Conservation (phyloP, 2,888 invertebrate species). For the Linnaemya tessellans region DNA sequence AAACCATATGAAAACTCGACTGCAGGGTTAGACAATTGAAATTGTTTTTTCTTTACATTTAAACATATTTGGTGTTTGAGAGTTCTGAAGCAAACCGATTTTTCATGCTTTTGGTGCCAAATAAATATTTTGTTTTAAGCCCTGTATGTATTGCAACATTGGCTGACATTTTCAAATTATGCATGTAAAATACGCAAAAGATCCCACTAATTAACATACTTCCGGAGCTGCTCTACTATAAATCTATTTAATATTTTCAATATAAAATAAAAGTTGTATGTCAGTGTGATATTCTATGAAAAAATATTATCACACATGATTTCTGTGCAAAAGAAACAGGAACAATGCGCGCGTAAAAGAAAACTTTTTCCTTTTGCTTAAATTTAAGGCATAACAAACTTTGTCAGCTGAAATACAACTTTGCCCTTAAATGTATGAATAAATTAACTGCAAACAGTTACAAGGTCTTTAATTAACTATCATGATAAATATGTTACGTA, state of each 20-base stretch:
- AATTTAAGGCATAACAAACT: conserved; percentile 23
- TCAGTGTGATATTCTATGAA: neutral
- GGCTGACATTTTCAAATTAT: too few species aligned
- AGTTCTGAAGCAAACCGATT: too few species aligned
- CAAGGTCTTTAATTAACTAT: conserved; percentile 18
- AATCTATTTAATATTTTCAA: neutral
- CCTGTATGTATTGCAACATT: too few species aligned
- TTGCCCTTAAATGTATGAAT: conserved; percentile 17
- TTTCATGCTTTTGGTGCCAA: too few species aligned
- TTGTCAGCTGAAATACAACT: conserved; percentile 1
- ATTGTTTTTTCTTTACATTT: too few species aligned
- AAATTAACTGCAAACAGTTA: conserved; percentile 10
- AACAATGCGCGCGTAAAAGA: neutral
- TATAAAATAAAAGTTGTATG: conserved; percentile 1
- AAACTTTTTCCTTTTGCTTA: neutral
- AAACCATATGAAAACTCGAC: too few species aligned
- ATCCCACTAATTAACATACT: neutral
- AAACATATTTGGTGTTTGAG: too few species aligned
- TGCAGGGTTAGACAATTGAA: too few species aligned
- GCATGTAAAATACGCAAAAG: too few species aligned
- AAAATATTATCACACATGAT: conserved; percentile 12
- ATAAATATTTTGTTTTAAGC: too few species aligned
- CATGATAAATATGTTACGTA: conserved; percentile 6
- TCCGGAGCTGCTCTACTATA: neutral
- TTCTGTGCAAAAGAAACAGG: conserved; percentile 1